Evolutionary conservation across 2,797 vertebrate species (phyloP), one percentile per base, ranked within the genome.

Genomic region (Scyliorhinus canicula): DNA sequence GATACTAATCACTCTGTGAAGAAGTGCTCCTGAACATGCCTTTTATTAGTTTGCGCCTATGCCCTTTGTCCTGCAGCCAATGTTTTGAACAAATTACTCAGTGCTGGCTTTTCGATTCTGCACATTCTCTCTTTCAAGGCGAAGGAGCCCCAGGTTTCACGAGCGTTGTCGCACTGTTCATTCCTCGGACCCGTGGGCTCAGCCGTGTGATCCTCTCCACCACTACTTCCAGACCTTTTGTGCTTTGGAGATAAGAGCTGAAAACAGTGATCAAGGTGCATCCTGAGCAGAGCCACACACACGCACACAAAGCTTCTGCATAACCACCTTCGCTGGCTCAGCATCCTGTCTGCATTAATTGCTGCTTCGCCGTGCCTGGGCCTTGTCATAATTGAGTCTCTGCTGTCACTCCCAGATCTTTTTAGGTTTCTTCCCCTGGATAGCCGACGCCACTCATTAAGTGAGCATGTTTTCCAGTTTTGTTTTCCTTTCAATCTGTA

Each of bases 341-440:
- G 84, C 47, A 86, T 52, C 84, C 84, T 86, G 84, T 86, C 55
- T 86, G 47, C 84, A 55, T 86, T 55, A 82, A 86, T 86, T 55
- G 31, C 84, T 86, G 50, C 84, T 55, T 82, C 26, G 84, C 84
- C 55, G 52, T 55, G 52, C 52, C 84, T 35, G 84, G 52, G 50
- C 47, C 52, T 55, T 28, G 84, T 55, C 50, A 86, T 86, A 55
- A 52, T 52, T 82, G 44, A 82, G 79, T 82, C 79, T 82, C 79
- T 82, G 26, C 79, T 86, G 84, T 86, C 84, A 86, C 84, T 55
- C 50, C 84, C 84, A 86, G 84, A 86, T 52, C 84, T 55, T 28
- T 86, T 12, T 82, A 47, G 24, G 79, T 82, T 44, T 47, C 79
- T 47, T 26, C 44, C 79, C 40, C 44, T 47, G 24, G 79, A 82